phyloP scores from a whole-genome alignment of 2,888 invertebrate genomes.

The Drosophila parthenogenetica region DNA sequence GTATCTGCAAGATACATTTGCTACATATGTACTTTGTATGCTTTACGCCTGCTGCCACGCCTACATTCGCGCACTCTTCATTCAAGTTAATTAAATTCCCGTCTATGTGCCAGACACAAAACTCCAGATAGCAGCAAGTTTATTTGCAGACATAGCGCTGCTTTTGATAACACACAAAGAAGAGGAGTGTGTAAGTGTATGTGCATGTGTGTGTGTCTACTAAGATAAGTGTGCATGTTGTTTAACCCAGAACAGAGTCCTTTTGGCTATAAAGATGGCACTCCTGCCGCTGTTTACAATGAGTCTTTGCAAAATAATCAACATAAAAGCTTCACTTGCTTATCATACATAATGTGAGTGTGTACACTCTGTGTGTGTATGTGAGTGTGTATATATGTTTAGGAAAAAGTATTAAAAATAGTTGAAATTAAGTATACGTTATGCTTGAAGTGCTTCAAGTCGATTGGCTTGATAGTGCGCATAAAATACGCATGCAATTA shows the following conservation, averaged over 20 bases:
- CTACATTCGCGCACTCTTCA: constrained; percentile 58
- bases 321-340: constrained; percentile 77
- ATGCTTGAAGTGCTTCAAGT: constrained; percentile 54
- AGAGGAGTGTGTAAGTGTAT: constrained; percentile 35
- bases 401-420: constrained; percentile 5
- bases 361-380: constrained; percentile 6
- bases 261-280: constrained; percentile 19
- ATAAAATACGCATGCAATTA: constrained; percentile 75
- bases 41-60: constrained; percentile 27
- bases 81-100: constrained; percentile 80
- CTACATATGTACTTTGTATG: constrained; percentile 9
- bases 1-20: constrained; percentile 43
- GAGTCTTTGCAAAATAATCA: constrained; percentile 72
- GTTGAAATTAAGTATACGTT: constrained; percentile 58
- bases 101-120: constrained; percentile 61
- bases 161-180: constrained; percentile 60
- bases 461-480: constrained; percentile 31
- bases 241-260: constrained; percentile 39
- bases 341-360: constrained; percentile 57
- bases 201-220: constrained; percentile 54
- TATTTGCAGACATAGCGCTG: constrained; percentile 64
- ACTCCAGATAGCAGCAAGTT: constrained; percentile 69
- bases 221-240: constrained; percentile 66
- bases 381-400: constrained; percentile 27
- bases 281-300: constrained; percentile 48